Evolutionary conservation across 37 sponge, comb jelly and placozoan genomes (phyloP).

Genomic region (Corticium candelabrum): DNA sequence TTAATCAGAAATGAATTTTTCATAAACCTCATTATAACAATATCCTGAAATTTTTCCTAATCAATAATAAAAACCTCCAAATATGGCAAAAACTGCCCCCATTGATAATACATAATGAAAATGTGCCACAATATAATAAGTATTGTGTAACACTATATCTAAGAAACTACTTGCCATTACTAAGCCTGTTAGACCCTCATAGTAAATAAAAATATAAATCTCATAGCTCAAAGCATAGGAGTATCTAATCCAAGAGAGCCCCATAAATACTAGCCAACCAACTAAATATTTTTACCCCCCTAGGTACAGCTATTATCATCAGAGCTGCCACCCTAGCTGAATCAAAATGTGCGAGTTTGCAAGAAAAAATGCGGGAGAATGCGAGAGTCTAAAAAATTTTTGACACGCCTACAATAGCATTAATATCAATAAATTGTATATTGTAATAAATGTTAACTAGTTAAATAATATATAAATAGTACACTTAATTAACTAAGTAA

Average conservation of each 20-base stretch:
- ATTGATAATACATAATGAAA: conserved; percentile 91
- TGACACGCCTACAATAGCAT: too few relatives aligned
- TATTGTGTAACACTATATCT: conserved; percentile 80
- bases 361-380: too few relatives aligned
- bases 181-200: conserved; percentile 71
- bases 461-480: too few relatives aligned
- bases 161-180: conserved; percentile 67
- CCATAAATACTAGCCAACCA: conserved; percentile 68
- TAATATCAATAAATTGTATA: too few relatives aligned
- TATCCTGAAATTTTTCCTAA: conserved; percentile 64
- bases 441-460: too few relatives aligned
- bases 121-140: conserved; percentile 88
- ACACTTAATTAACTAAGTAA: too few relatives aligned
- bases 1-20: conserved; percentile 76
- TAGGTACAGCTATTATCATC: conserved; percentile 80
- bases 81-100: conserved; percentile 82
- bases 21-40: conserved; percentile 70
- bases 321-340: too few relatives aligned
- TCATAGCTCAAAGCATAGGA: conserved; percentile 72
- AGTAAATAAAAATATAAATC: conserved; percentile 89
- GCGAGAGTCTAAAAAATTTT: too few relatives aligned
- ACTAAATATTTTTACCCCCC: conserved; percentile 84
- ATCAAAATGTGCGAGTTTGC: too few relatives aligned
- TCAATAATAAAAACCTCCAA: conserved; percentile 85
- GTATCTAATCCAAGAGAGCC: conserved; percentile 58